Base-by-base conservation (phyloP, 2,888 invertebrate genomes). In the Amphipyra berbera region DNA sequence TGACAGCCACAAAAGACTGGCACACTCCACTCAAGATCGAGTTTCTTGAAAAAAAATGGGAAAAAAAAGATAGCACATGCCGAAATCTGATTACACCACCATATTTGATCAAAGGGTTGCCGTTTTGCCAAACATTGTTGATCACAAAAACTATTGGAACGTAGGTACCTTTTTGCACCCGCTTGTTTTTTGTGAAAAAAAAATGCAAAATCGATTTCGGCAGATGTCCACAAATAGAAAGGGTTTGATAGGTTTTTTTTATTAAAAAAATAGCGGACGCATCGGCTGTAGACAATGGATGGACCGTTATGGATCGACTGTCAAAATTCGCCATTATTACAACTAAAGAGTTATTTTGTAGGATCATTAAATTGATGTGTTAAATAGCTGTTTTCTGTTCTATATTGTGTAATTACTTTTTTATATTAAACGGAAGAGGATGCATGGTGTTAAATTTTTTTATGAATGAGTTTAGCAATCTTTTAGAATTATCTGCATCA, bases 151-250 rank as follows among this genome's bases (percentile, higher is more conserved):
- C 89, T 86, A 85, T 83, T 73, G 86, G 86, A 78, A 78, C 79
- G 70, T 76, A 65, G 61, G 73, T 76, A 87, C 86, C 85, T 92
- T 93, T 93, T 92, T 93, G 93, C 93, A 88, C 88, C 92, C 87
- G 90, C 78, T 80, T 82, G 48, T 90, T 92, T 94, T 93, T 92
- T 87, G 63, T 73, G 62, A 63, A 82, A 91, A 30, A 93, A 93
- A 93, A 94, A 93, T 90, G 92, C 91, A 88, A 93, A 94, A 93
- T 92, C 90, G 91, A 93, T 93, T 94, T 93, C 90, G 92, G 93
- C 95, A 95, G 95, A 94, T 95, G 95, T 91, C 93, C 89, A 85
- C 88, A 89, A 88, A 90, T 90, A 91, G 90, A 94, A 93, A 92
- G 92, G 94, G 93, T 94, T 94, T 91, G 90, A 91, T 91, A 82